Evolutionary conservation across 2,888 invertebrate species (phyloP).

Genomic region (Liposcelis brunnea): DNA sequence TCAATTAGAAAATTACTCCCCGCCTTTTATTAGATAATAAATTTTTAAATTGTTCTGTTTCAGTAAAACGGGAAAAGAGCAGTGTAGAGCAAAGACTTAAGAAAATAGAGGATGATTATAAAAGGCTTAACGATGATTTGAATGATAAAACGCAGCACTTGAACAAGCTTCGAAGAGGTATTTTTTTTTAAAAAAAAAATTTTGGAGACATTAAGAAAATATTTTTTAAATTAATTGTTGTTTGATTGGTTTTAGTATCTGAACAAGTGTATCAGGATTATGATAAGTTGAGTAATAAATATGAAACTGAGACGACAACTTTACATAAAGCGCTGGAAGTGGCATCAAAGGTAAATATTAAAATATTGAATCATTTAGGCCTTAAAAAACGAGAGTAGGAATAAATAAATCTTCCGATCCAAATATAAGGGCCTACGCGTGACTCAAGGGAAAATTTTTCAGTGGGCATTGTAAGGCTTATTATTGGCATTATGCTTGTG

Average conservation of each 20-base stretch:
- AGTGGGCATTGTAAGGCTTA: too few relatives aligned
- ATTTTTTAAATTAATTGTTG: constrained; percentile 8
- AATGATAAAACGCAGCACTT: constrained; percentile 45
- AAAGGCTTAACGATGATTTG: constrained; percentile 38
- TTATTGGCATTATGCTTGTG: too few relatives aligned
- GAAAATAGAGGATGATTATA: constrained; percentile 39
- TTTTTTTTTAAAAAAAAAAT: background rate
- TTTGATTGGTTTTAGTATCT: constrained; percentile 35
- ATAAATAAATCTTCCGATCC: too few relatives aligned
- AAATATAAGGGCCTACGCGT: too few relatives aligned
- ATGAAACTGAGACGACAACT: constrained; percentile 53
- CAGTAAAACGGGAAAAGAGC: constrained; percentile 40
- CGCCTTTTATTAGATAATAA: too few relatives aligned
- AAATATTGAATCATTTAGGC: background rate
- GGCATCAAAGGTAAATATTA: constrained; percentile 20
- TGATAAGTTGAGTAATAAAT: constrained; percentile 53
- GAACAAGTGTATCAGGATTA: constrained; percentile 56
- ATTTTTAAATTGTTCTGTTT: constrained; percentile 19
- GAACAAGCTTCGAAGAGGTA: constrained; percentile 31
- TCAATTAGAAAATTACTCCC: background rate
- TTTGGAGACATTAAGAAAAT: background rate
- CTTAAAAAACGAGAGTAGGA: background rate
- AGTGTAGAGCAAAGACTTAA: constrained; percentile 43
- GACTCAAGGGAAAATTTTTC: too few relatives aligned
- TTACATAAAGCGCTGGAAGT: constrained; percentile 38